Percentiles rank a stretch among this genome's conserved stretches.
These are phyloP conservation scores for Timema podura DNA, from an alignment of 2,888 invertebrate species.

Conservation along the genomic window DNA sequence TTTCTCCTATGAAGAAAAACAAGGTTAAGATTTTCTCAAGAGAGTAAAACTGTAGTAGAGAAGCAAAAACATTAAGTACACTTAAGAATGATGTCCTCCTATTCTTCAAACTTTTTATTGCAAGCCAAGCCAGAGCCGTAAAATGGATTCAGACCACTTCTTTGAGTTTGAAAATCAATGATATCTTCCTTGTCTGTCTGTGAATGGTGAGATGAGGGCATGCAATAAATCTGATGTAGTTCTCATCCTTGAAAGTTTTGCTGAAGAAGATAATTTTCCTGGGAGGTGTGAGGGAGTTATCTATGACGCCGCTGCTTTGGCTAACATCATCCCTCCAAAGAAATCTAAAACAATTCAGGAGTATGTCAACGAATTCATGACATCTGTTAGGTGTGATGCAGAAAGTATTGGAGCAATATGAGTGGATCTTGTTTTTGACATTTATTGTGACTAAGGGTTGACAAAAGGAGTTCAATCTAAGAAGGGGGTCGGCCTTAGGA, in stretches of 20 bases:
- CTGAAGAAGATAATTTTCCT: neutral
- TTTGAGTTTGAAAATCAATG: neutral
- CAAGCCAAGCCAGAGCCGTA: neutral
- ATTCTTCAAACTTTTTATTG: constrained; percentile 4
- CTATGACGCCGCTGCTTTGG: neutral
- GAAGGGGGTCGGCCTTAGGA: neutral
- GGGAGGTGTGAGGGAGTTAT: neutral
- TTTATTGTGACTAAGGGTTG: neutral
- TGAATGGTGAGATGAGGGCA: no score
- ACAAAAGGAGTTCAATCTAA: neutral
- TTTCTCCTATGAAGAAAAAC: neutral
- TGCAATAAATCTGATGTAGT: no score
- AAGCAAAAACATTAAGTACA: neutral
- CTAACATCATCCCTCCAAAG: constrained; percentile 1
- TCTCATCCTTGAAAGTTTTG: neutral
- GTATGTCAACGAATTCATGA: neutral
- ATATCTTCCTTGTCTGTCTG: no score
- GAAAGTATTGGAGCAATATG: neutral
- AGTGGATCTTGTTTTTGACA: neutral
- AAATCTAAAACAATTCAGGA: neutral
- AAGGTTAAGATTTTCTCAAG: neutral
- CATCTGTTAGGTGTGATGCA: neutral
- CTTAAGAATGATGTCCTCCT: neutral
- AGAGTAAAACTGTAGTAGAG: neutral
- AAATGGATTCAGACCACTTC: neutral